Evolutionary conservation across 2,888 invertebrate species (phyloP).

Genomic region (Drosophila ezoana): DNA sequence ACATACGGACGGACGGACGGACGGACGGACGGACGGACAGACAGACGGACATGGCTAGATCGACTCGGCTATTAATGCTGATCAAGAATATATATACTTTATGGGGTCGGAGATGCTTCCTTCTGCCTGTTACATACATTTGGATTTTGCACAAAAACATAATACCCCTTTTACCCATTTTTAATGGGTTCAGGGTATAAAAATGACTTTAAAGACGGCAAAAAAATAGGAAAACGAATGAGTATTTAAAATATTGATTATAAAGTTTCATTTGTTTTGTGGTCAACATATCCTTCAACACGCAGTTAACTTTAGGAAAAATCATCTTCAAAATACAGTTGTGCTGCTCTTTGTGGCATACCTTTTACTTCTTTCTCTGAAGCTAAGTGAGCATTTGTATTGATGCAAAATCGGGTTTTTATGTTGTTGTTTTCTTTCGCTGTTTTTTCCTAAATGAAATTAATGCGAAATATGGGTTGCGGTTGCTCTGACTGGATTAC

Average conservation of each 20-base stretch:
- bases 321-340: conserved; percentile 75
- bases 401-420: conserved; percentile 61
- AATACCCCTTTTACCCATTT: too few species aligned
- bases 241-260: background rate
- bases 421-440: conserved; percentile 57
- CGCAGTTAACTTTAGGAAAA: conserved; percentile 52
- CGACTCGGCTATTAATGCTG: too few species aligned
- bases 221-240: too few species aligned
- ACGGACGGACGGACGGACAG: too few species aligned
- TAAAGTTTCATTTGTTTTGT: conserved; percentile 8
- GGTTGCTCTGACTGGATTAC: conserved; percentile 44
- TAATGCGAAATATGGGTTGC: conserved; percentile 74
- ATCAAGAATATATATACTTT: too few species aligned
- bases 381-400: conserved; percentile 64
- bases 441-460: conserved; percentile 68
- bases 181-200: too few species aligned
- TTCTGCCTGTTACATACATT: too few species aligned
- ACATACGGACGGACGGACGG: too few species aligned
- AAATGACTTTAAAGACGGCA: too few species aligned
- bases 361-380: conserved; percentile 75
- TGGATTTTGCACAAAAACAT: too few species aligned
- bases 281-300: conserved; percentile 1
- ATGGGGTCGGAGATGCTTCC: too few species aligned
- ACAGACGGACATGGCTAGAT: too few species aligned
- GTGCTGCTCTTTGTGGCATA: conserved; percentile 71